A percentile compares a stretch with the other conserved stretches of the same genome.
Evolutionary conservation across 2,888 invertebrate species (phyloP).

Genomic region (Bruchidius siliquastri): DNA sequence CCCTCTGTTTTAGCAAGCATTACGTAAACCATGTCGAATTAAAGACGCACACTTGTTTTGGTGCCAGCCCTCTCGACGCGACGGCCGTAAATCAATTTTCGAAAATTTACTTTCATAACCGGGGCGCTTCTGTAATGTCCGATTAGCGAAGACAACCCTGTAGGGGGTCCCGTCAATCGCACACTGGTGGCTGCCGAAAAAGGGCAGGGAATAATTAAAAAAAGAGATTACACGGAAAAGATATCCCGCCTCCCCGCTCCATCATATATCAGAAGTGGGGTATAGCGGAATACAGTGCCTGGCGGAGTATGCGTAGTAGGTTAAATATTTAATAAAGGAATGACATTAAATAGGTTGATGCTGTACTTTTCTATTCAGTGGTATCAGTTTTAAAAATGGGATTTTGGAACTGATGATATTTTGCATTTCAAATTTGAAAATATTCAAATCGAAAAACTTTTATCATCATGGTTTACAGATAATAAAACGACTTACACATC

Average conservation of each 20-base stretch:
- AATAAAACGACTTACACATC: too few relatives aligned
- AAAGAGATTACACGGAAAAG: conserved; percentile 3
- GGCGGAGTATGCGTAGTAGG: background rate
- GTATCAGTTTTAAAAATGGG: too few relatives aligned
- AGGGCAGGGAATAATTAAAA: conserved; percentile 9
- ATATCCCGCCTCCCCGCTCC: background rate
- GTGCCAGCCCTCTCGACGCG: conserved; percentile 6
- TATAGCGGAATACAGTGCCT: background rate
- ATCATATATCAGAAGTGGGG: background rate
- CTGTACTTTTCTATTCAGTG: too few relatives aligned
- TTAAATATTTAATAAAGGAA: background rate
- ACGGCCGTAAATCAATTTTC: conserved; percentile 17
- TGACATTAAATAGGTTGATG: too few relatives aligned
- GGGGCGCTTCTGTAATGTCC: conserved; percentile 14
- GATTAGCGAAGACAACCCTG: conserved; percentile 17
- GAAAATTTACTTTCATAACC: conserved; percentile 19
- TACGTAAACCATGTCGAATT: conserved; percentile 16
- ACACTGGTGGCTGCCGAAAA: background rate
- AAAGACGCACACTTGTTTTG: conserved; percentile 18
- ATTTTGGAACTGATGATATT: too few relatives aligned
- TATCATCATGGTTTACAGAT: too few relatives aligned
- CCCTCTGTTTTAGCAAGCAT: background rate
- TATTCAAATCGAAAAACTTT: too few relatives aligned
- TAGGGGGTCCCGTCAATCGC: conserved; percentile 7
- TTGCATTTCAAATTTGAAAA: too few relatives aligned